Base-by-base conservation (phyloP, 2,888 invertebrate genomes). In the Aspidapion aeneum region DNA sequence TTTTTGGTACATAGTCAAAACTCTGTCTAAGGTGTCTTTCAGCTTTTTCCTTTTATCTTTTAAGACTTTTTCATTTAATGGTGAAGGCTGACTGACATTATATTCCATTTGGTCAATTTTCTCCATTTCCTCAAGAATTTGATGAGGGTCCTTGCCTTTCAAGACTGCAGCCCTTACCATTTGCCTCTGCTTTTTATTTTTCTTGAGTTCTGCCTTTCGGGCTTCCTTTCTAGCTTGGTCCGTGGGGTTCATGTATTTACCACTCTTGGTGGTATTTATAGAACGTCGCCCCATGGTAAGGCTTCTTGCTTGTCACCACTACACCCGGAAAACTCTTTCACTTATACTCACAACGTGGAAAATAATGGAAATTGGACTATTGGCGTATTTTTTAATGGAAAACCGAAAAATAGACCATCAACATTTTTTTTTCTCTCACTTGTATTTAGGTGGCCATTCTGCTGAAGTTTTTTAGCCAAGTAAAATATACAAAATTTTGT, bases 231-330 rank as follows among this genome's bases (percentile, higher is more conserved):
- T 86, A 65, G 97, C 97, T 90, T 98, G 98, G 81, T 99, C 98
- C 2, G 98, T 98, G 51, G 98, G 98, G 82, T 99, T 99, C 98
- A 99, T 98, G 76, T 96, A 98, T 87, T 98, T 98, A 80, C 98
- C 98, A 94, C 97, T 97, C 86, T 98, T 98, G 61, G 98, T 98
- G 90, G 97, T 97, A 83, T 96, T 97, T 74, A 97, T 96, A 54
- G 97, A 96, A 72, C 98, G 87, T 62, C 97, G 88, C 63, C 98
- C 98, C 98, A 98, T 98, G n/a, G n/a, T n/a, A n/a, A n/a, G n/a
- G n/a, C n/a, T n/a, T n/a, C n/a, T n/a, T n/a, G n/a, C n/a, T n/a
- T n/a, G n/a, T n/a, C n/a, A n/a, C n/a, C n/a, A n/a, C n/a, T n/a
- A n/a, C n/a, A n/a, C n/a, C n/a, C n/a, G n/a, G n/a, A n/a, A n/a